These are phyloP conservation scores for Tangara arthus DNA, from an alignment of 2,797 vertebrate genomes.

Conservation along the genomic window DNA sequence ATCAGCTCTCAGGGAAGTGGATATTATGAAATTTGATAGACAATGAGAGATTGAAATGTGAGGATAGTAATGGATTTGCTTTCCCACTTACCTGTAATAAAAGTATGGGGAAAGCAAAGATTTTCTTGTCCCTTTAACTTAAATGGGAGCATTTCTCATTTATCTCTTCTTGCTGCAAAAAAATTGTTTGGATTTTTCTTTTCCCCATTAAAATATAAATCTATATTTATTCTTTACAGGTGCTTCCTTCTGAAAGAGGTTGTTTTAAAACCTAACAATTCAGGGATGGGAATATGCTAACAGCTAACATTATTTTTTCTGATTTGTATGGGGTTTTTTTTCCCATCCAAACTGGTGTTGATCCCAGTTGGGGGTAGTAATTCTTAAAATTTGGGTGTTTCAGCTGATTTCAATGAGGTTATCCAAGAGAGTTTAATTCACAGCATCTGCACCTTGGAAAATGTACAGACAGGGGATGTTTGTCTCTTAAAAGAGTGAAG, in stretches of 20 bases:
- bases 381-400: not conserved
- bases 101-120: slow-evolving; percentile 40
- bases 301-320: not conserved
- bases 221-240: not conserved
- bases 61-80: slow-evolving; percentile 67
- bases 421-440: not conserved
- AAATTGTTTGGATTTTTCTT: slow-evolving; percentile 23
- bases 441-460: not conserved
- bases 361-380: not conserved
- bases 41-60: slow-evolving; percentile 68
- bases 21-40: slow-evolving; percentile 4
- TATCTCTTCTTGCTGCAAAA: slow-evolving; percentile 49
- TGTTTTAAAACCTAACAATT: not conserved
- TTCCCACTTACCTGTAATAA: slow-evolving; percentile 61
- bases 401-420: not conserved
- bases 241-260: not conserved
- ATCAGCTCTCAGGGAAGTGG: not conserved
- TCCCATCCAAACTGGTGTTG: not conserved
- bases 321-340: not conserved
- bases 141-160: slow-evolving; percentile 22
- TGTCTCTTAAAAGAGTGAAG: not conserved
- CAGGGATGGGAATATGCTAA: not conserved
- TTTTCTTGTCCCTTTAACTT: slow-evolving; percentile 51
- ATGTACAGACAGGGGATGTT: not conserved
- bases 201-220: not conserved